Base-by-base conservation (phyloP, 2,888 invertebrate genomes). In the Drosophila prostipennis region DNA sequence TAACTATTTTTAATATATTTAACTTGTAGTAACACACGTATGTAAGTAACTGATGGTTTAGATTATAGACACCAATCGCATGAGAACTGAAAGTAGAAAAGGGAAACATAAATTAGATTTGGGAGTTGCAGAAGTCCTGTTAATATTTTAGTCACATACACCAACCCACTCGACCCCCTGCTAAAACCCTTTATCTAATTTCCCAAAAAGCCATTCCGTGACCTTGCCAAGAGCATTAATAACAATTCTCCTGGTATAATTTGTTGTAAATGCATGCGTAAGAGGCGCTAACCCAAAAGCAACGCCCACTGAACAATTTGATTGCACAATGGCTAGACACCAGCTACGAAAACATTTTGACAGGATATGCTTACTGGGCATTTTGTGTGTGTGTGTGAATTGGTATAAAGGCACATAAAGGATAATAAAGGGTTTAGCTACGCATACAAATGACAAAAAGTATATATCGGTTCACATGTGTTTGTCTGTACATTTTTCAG, bases 231-330 rank as follows among this genome's bases (percentile, higher is more conserved):
- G 61, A 67, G 37, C 65, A 58, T 70, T 65, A 48, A 49, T 56
- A 68, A 59, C 65, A 56, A 71, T 69, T 77, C 32, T 57, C 49
- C 37, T 42, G 46, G 51, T 46, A 58, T 72, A 63, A 80, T 76
- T 78, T 76, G 76, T 70, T 70, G 57, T 60, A 83, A 80, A 76
- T 73, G 78, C 76, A 80, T 56, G 80, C 71, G 69, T 80, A 65
- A 78, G 78, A 58, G 37, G 26, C 45, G 53, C 64, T 68, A 70
- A 49, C 59, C 53, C 63, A 54, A 56, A 45, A 40, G 14, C 16
- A 58, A 54, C 72, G 58, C 74, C 65, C 65, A 58, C 37, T 51
- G 42, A 73, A 46, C 65, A 45, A 80, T 77, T 80, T 78, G 76
- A 52, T 58, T 74, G 75, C 73, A 60, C 73, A 74, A 73, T 57